Evolutionary conservation across 2,113 vertebrate genomes (phyloP).

Genomic region (human): DNA sequence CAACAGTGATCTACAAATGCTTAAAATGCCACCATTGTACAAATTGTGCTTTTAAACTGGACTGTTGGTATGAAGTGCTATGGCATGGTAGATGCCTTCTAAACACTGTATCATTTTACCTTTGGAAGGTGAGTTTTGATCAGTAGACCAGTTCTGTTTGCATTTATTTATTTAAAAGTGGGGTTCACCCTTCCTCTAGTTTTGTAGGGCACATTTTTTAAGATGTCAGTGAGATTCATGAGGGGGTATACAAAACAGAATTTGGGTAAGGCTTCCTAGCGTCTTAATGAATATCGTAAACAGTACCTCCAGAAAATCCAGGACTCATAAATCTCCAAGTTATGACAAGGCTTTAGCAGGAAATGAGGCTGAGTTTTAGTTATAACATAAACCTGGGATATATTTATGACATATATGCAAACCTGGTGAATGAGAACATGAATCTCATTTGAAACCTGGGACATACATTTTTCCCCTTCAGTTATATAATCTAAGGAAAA

Average conservation of each 20-base stretch:
- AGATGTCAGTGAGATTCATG: neutral
- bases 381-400: neutral
- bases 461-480: neutral
- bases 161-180: conserved; percentile 6
- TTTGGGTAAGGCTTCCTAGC: neutral
- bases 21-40: neutral
- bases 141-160: neutral
- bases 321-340: neutral
- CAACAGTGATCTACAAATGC: neutral
- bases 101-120: neutral
- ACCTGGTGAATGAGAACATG: neutral
- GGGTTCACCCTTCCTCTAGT: neutral
- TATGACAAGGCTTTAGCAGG: neutral
- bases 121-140: neutral
- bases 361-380: neutral
- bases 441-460: neutral
- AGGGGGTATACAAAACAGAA: neutral
- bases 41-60: neutral
- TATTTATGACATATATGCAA: neutral
- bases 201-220: neutral
- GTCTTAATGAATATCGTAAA: neutral
- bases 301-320: neutral
- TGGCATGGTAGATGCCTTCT: neutral
- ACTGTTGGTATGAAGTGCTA: neutral
- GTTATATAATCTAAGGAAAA: conserved; percentile 5